Conservation (phyloP, 2,113 vertebrate genomes). For the Helogale parvula region DNA sequence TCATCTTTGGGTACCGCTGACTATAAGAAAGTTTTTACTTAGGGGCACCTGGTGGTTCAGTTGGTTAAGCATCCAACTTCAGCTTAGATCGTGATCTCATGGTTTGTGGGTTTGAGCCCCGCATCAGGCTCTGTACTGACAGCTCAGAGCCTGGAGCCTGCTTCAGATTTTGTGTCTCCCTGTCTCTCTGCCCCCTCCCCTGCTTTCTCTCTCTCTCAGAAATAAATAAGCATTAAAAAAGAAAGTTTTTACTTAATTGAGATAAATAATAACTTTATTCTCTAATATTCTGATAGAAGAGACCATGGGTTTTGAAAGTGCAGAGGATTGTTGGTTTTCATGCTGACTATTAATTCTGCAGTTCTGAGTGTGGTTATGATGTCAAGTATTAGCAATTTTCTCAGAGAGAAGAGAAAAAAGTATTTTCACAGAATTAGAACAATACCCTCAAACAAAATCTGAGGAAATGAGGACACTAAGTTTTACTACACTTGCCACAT, state of each 20-base stretch:
- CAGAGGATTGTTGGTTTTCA: not conserved
- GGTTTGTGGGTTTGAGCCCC: too few species aligned
- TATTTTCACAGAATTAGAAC: slow-evolving; percentile 33
- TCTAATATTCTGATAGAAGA: not conserved
- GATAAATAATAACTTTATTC: not conserved
- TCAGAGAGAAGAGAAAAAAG: not conserved
- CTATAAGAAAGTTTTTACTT: slow-evolving; percentile 6
- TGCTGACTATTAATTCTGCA: not conserved
- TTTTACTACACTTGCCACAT: not conserved
- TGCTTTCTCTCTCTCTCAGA: too few species aligned
- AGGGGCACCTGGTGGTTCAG: too few species aligned
- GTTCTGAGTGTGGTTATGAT: not conserved
- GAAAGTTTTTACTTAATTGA: slow-evolving; percentile 22
- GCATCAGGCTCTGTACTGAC: too few species aligned
- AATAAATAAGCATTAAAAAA: too few species aligned
- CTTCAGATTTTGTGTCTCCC: too few species aligned
- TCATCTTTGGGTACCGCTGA: not conserved
- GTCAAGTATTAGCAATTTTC: not conserved
- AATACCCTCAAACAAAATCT: slow-evolving; percentile 16
- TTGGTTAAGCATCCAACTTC: too few species aligned
- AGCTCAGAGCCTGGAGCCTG: too few species aligned
- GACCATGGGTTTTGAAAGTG: not conserved
- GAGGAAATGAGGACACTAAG: not conserved
- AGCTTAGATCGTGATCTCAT: too few species aligned
- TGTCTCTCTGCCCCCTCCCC: too few species aligned